Conservation (phyloP, 1,140 invertebrate genomes). For the Heliconius melpomene region DNA sequence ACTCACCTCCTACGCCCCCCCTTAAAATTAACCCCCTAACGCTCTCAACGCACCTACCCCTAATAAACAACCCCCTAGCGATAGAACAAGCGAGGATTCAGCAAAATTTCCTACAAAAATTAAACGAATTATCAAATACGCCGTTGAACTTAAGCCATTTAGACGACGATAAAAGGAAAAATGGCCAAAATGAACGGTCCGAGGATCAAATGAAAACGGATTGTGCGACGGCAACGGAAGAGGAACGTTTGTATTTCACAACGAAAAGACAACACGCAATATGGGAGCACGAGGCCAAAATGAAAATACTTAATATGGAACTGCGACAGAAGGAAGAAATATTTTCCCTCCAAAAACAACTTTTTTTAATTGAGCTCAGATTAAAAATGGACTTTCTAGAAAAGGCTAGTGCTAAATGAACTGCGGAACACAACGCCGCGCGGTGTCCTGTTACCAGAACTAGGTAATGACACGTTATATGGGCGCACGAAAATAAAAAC, state of each 20-base stretch:
- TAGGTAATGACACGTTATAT: constrained; percentile 62
- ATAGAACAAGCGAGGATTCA: constrained; percentile 68
- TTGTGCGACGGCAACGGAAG: constrained; percentile 64
- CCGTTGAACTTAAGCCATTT: constrained; percentile 77
- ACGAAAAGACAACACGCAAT: constrained; percentile 78
- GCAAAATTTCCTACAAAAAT: constrained; percentile 68
- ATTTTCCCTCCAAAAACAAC: constrained; percentile 78
- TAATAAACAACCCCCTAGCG: constrained; percentile 63
- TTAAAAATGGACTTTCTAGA: constrained; percentile 81
- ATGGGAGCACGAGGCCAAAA: constrained; percentile 79
- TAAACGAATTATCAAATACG: constrained; percentile 74
- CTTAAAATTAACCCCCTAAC: constrained; percentile 48
- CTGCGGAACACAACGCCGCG: constrained; percentile 36
- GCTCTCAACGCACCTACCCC: constrained; percentile 43
- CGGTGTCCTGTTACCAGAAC: too few species aligned
- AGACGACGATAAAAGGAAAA: constrained; percentile 65
- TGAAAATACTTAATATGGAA: constrained; percentile 80
- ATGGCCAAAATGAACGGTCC: constrained; percentile 50
- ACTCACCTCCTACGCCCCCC: constrained; percentile 60
- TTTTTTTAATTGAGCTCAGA: constrained; percentile 77
- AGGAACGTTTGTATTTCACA: constrained; percentile 74
- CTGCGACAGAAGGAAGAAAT: constrained; percentile 78
- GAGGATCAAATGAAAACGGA: constrained; percentile 63
- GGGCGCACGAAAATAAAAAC: constrained; percentile 81
- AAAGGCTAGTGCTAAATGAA: constrained; percentile 76